Evolutionary conservation across 1,140 invertebrate genomes (phyloP).

Genomic region (Drosophila lacteicornis): DNA sequence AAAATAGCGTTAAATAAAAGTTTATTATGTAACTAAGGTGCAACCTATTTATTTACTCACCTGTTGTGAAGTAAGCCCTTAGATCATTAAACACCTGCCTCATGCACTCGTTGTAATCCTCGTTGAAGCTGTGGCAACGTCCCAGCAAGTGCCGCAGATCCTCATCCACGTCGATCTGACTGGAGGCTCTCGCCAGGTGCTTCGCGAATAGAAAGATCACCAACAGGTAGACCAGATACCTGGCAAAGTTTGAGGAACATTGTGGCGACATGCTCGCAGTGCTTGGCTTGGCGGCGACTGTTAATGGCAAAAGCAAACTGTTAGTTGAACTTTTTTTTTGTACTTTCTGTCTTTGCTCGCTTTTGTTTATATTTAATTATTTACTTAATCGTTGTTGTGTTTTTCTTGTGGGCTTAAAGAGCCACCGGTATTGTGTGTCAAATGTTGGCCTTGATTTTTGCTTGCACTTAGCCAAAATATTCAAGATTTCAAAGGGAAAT

Average conservation of each 20-base stretch:
- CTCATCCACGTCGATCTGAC: constrained; percentile 68
- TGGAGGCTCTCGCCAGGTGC: constrained; percentile 37
- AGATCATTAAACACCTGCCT: constrained; percentile 90
- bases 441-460: constrained; percentile 25
- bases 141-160: constrained; percentile 84
- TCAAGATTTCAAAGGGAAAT: no score
- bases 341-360: constrained; percentile 6
- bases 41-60: constrained; percentile 77
- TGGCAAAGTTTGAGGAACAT: constrained; percentile 53
- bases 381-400: constrained; percentile 2
- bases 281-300: constrained; percentile 7
- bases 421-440: constrained; percentile 13
- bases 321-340: constrained; percentile 19
- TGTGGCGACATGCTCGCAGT: constrained; percentile 49
- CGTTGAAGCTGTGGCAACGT: constrained; percentile 87
- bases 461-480: not conserved
- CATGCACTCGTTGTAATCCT: constrained; percentile 90
- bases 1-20: not conserved
- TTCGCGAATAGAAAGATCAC: constrained; percentile 12
- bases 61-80: constrained; percentile 90
- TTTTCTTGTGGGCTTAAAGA: constrained; percentile 14
- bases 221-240: constrained; percentile 3
- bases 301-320: constrained; percentile 45
- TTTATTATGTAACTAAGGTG: not conserved
- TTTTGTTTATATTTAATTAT: constrained; percentile 26